phyloP scores from a whole-genome alignment of 2,888 invertebrate species.

The Drosophila multiciliata region DNA sequence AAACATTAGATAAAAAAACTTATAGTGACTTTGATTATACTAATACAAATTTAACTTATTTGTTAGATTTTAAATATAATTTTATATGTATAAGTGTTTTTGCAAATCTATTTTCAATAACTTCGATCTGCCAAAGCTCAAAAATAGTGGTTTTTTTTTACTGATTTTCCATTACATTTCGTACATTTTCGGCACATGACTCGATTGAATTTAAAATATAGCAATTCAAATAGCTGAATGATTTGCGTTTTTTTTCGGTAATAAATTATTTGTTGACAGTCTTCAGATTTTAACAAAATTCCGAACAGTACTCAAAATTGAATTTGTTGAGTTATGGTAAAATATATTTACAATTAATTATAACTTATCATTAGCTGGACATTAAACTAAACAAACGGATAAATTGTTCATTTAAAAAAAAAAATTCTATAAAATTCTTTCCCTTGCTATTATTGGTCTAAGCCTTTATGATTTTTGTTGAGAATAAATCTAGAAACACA shows the following conservation, averaged over 20 bases:
- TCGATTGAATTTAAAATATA: background rate
- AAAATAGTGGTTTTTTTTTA: background rate
- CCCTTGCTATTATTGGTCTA: too few species aligned
- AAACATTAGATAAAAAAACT: background rate
- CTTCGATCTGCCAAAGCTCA: background rate
- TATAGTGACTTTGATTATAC: background rate
- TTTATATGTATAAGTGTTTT: background rate
- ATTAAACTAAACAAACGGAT: background rate
- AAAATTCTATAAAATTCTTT: background rate
- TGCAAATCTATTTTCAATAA: background rate
- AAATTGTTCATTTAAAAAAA: background rate
- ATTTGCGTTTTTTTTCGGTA: background rate
- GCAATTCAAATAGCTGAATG: background rate
- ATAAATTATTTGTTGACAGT: background rate
- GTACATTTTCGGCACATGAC: background rate
- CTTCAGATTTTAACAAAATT: background rate
- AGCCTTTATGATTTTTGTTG: rapidly evolving
- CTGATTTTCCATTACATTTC: background rate
- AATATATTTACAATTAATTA: background rate
- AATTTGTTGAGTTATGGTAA: background rate
- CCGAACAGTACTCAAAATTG: background rate
- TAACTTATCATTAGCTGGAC: background rate
- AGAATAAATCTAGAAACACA: background rate
- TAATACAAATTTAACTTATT: background rate
- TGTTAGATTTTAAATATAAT: background rate